Evolutionary conservation across 2,113 vertebrate genomes (phyloP), one percentile per base, ranked within the genome.

Genomic region (Otocyon megalotis): DNA sequence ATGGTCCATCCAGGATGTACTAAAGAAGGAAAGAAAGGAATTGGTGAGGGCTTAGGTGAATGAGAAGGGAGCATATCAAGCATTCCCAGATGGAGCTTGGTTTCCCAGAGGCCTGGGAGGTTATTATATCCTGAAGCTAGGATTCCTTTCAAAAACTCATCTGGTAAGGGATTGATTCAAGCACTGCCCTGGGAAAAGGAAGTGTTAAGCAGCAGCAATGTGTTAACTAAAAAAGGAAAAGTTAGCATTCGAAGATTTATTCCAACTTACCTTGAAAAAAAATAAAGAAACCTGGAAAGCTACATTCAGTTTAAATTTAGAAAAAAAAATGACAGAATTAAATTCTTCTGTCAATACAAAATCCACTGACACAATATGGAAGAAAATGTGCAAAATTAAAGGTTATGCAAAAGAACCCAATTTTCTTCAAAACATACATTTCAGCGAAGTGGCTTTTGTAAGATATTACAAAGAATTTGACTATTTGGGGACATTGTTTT

Each of bases 371-470:
- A 88, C 15, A 20, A 54, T 86, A 26, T 62, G 53, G 79, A 19
- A 81, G 26, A 60, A 88, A 88, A 65, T 79, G 3, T 32, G 22
- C 22, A 94, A 82, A 65, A 94, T 67, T 54, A 94, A 96, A 94
- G 22, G 28, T 48, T 93, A 37, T 67, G 8, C 65, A 86, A 82
- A 93, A 50, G 20, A 72, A 62, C 7, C 14, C 17, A 54, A 30
- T 94, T 50, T 84, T 77, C 37, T 95, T 94, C 35, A 67, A 94
- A 88, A 84, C 6, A 80, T 48, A 67, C 65, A 85, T 93, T 88
- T 65, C 14, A 87, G 24, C 15, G n/a, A 81, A 86, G 28, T 91
- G 48, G 22, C 32, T 71, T 96, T 93, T 54, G 15, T 30, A 83
- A 20, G 15, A 76, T 77, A 58, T 15, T 67, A 14, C 19, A 86